These are phyloP conservation scores for Pocillopora grandis DNA, from an alignment of 92 coral and sea anemone genomes.

Conservation along the genomic window DNA sequence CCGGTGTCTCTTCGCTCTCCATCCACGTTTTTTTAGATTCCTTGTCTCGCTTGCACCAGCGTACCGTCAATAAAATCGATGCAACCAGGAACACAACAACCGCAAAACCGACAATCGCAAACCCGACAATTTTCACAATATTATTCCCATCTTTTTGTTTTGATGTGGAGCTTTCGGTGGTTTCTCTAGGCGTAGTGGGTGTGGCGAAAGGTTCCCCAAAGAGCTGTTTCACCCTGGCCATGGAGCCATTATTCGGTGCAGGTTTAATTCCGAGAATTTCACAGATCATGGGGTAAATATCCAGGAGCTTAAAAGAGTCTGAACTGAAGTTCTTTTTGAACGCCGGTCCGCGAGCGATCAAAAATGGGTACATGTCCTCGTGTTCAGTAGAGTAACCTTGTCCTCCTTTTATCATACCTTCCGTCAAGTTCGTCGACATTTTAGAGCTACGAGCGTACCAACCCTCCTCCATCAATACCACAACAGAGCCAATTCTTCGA, in stretches of 20 bases:
- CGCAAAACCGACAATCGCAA: constrained; percentile 34
- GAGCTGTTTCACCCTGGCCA: constrained; percentile 46
- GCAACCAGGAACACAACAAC: constrained; percentile 16
- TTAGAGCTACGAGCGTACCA: constrained; percentile 60
- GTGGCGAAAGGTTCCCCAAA: constrained; percentile 26
- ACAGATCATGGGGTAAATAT: constrained; percentile 86
- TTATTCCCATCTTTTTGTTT: constrained; percentile 11
- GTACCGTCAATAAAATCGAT: constrained; percentile 15
- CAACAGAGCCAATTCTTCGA: constrained; percentile 68
- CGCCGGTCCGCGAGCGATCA: constrained; percentile 88
- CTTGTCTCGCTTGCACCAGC: constrained; percentile 23
- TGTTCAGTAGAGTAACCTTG: constrained; percentile 65
- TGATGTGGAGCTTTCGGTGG: neutral
- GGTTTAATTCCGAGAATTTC: constrained; percentile 69
- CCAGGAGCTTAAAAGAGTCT: constrained; percentile 65
- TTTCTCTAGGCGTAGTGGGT: neutral
- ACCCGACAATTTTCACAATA: constrained; percentile 36
- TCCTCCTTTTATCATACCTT: constrained; percentile 35
- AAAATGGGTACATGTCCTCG: constrained; percentile 85
- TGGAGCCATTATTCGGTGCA: constrained; percentile 89
- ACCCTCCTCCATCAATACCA: constrained; percentile 64
- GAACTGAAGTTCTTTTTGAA: constrained; percentile 72
- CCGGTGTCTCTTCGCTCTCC: constrained; percentile 12
- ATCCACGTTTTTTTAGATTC: neutral
- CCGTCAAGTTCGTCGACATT: constrained; percentile 14